phyloP scores from a whole-genome alignment of 1,140 invertebrate species.

The Nasonia vitripennis region DNA sequence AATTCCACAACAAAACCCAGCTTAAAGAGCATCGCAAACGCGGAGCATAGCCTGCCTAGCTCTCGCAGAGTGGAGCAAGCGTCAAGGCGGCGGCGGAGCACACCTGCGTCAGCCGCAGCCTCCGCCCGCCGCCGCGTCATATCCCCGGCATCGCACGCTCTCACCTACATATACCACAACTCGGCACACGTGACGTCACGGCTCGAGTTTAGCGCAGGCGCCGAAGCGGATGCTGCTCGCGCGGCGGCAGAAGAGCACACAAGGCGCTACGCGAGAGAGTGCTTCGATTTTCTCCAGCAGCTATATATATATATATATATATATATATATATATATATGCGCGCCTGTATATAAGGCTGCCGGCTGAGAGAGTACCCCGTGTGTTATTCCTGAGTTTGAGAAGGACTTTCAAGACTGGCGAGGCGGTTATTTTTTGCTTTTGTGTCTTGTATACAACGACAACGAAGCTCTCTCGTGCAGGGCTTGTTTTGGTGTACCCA shows the following conservation, averaged over 20 bases:
- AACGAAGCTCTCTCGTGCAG: neutral
- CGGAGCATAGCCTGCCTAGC: too few species aligned
- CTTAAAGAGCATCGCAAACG: neutral
- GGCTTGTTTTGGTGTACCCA: neutral
- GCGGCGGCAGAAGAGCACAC: neutral
- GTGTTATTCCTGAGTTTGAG: slow-evolving; percentile 6
- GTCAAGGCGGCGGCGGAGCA: neutral
- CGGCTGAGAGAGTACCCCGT: neutral
- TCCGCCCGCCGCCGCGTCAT: neutral
- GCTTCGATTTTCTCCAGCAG: slow-evolving; percentile 13
- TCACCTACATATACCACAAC: neutral
- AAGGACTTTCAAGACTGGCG: slow-evolving; percentile 4
- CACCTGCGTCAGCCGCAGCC: slow-evolving; percentile 19
- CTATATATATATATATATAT: too few species aligned
- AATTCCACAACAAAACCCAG: neutral
- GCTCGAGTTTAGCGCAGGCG: neutral
- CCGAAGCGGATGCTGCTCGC: neutral
- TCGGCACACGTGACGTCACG: slow-evolving; percentile 4
- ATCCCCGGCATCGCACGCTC: neutral
- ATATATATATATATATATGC: too few species aligned
- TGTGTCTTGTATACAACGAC: neutral
- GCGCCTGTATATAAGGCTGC: neutral
- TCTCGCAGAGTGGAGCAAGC: neutral
- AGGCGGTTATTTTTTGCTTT: slow-evolving; percentile 8
- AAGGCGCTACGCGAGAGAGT: neutral